phyloP scores from a whole-genome alignment of 2,113 vertebrate species.

The Tautogolabrus adspersus region DNA sequence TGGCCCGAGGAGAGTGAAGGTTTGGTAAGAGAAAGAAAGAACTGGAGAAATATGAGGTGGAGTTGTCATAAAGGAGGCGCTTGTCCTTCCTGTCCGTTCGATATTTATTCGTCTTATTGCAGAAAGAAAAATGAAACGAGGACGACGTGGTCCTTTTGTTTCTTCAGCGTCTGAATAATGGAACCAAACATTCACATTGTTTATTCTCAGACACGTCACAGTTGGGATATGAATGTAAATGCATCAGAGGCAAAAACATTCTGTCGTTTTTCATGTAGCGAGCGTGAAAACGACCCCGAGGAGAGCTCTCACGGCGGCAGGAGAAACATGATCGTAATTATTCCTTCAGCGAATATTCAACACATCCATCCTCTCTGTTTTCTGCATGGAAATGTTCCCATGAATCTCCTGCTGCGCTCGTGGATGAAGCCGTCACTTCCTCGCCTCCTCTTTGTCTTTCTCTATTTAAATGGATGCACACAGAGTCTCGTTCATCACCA shows the following conservation, averaged over 20 bases:
- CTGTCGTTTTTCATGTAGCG: slow-evolving; percentile 25
- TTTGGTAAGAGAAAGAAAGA: slow-evolving; percentile 37
- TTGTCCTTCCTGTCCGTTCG: too few species aligned
- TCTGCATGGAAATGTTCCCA: slow-evolving; percentile 63
- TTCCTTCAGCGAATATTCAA: slow-evolving; percentile 61
- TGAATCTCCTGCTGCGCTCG: slow-evolving; percentile 61
- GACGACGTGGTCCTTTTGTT: slow-evolving; percentile 6
- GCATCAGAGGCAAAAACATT: slow-evolving; percentile 37
- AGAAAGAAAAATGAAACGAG: not conserved
- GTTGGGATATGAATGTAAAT: slow-evolving; percentile 35
- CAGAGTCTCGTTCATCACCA: slow-evolving; percentile 64
- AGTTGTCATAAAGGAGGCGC: slow-evolving; percentile 52
- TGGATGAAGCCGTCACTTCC: slow-evolving; percentile 70
- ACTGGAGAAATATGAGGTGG: slow-evolving; percentile 23
- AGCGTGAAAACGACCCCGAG: slow-evolving; percentile 46
- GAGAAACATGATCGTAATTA: slow-evolving; percentile 60
- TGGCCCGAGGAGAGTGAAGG: slow-evolving; percentile 61
- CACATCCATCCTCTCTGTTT: slow-evolving; percentile 57
- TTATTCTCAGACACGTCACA: not conserved
- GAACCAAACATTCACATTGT: slow-evolving; percentile 42
- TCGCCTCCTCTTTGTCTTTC: slow-evolving; percentile 61
- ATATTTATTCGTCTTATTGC: slow-evolving; percentile 33
- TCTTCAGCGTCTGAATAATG: slow-evolving; percentile 11
- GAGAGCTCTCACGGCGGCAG: slow-evolving; percentile 46
- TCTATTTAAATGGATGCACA: slow-evolving; percentile 45